Evolutionary conservation across 2,797 vertebrate species (phyloP), one percentile per base, ranked within the genome.

Genomic region (Sylvia borin): DNA sequence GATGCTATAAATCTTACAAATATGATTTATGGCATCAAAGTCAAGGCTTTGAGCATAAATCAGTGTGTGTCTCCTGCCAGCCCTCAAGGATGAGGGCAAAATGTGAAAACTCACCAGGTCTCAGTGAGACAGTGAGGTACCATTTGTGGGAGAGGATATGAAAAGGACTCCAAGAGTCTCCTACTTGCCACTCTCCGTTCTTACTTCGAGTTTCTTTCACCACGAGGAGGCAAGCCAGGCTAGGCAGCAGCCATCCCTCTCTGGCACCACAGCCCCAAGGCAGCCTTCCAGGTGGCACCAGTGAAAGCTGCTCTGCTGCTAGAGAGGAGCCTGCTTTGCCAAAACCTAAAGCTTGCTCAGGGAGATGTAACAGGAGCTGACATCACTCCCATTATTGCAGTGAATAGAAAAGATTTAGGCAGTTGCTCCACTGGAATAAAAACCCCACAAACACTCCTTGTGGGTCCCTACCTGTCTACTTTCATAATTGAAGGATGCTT

Each of bases 51-150:
- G 53, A 64, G 45, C 45, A 72, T 27, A 26, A 55, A 3, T 0
- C 29, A 55, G 3, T 0, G 0, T 53, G 10, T 6, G 2, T 58
- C 27, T 83, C 27, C 20, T 0, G 0, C 6, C 19, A 73, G 26
- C 27, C 31, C 20, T 36, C 53, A 45, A 17, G 26, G 54, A 64
- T 75, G 31, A 72, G 20, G 32, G 67, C 13, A 72, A 81, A 84
- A 65, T 50, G 72, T 36, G 31, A 87, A 85, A 76, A 54, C 22
- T 58, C 31, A 19, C 43, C 17, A 38, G 26, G 19, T 61, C 26
- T 91, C 53, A 67, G 53, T 17, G 14, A 64, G 73, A 73, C 11
- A 29, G 9, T 55, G n/a, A 88, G 17, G 36, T 48, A 42, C 22
- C 8, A 7, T 34, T 47, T 27, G 12, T 5, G 1, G 10, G 18